These are phyloP conservation scores for Hoplostethus mediterraneus DNA, from an alignment of 2,797 vertebrate genomes.

Conservation along the genomic window DNA sequence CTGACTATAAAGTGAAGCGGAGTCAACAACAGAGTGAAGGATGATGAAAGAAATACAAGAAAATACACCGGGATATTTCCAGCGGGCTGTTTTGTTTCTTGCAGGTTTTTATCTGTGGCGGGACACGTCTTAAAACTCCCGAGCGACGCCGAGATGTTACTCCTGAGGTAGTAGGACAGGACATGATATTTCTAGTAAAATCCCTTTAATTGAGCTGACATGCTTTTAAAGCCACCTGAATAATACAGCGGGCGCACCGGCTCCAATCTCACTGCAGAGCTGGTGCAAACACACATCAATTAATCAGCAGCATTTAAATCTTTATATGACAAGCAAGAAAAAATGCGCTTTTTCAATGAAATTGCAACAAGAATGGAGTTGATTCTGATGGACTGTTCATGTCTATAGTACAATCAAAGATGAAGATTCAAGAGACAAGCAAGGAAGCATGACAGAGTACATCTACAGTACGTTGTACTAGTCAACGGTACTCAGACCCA, in stretches of 20 bases:
- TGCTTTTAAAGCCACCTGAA: slow-evolving; percentile 83
- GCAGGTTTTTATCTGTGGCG: neutral
- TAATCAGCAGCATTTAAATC: slow-evolving; percentile 77
- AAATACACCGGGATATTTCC: neutral
- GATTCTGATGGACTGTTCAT: neutral
- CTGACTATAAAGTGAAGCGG: no score
- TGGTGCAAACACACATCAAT: slow-evolving; percentile 76
- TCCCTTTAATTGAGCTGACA: slow-evolving; percentile 76
- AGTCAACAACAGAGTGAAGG: no score
- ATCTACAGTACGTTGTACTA: neutral
- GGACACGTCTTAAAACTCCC: slow-evolving; percentile 29
- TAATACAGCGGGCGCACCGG: slow-evolving; percentile 72
- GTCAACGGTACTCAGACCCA: neutral
- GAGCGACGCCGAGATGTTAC: slow-evolving; percentile 36
- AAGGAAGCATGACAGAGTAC: neutral
- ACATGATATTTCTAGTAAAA: slow-evolving; percentile 77
- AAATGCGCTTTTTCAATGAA: slow-evolving; percentile 21
- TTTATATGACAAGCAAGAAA: slow-evolving; percentile 60
- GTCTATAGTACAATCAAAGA: neutral
- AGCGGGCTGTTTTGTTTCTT: neutral
- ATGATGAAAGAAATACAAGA: neutral
- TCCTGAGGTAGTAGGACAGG: slow-evolving; percentile 56
- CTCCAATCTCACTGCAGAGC: slow-evolving; percentile 63
- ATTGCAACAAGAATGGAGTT: slow-evolving; percentile 1
- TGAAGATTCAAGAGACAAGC: neutral